Evolutionary conservation across 2,113 vertebrate species (phyloP).

Genomic region (Apaloderma vittatum): DNA sequence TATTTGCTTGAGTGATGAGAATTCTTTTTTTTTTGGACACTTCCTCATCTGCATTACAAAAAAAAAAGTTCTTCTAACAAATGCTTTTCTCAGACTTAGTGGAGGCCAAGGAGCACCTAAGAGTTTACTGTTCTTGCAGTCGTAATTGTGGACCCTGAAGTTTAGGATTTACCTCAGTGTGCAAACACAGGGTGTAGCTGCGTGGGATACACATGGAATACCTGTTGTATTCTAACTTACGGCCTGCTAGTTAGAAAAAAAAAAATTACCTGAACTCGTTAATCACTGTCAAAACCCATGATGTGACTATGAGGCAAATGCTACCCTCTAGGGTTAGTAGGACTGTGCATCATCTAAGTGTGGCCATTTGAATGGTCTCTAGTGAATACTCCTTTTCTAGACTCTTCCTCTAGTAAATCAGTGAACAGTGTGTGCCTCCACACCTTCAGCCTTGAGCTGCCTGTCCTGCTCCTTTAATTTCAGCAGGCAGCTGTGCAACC

Average conservation of each 20-base stretch:
- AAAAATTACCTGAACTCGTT: neutral
- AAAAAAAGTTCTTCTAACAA: neutral
- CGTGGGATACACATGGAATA: neutral
- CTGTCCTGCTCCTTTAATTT: neutral
- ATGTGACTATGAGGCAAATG: neutral
- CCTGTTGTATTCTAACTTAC: neutral
- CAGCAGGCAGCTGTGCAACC: neutral
- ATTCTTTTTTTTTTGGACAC: neutral
- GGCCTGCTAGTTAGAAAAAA: neutral
- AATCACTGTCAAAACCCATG: neutral
- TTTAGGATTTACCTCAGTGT: neutral
- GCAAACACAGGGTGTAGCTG: neutral
- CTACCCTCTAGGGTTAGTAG: neutral
- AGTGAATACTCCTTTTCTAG: neutral
- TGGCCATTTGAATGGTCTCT: neutral
- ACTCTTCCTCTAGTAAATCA: neutral
- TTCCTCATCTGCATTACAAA: neutral
- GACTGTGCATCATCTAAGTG: neutral
- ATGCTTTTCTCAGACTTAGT: neutral
- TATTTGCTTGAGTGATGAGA: neutral
- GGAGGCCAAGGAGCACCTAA: neutral
- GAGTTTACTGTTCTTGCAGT: neutral
- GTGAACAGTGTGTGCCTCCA: fast-evolving
- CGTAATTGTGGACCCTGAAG: neutral
- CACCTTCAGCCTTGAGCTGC: neutral